These are phyloP conservation scores for Porites lobata DNA, from an alignment of 92 coral and sea anemone species.

Conservation along the genomic window DNA sequence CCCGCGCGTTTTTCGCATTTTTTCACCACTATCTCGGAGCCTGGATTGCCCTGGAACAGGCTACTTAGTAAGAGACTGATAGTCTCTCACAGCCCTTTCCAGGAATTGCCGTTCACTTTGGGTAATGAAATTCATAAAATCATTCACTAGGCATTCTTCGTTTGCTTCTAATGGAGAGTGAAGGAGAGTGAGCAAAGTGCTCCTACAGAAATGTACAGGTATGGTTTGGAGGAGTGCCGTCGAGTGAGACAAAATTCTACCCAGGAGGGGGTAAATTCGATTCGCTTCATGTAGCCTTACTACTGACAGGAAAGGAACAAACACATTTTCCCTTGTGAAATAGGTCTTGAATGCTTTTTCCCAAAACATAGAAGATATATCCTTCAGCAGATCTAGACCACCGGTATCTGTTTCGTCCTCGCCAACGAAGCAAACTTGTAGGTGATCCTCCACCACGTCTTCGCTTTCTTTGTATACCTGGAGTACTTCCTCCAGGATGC, in stretches of 20 bases:
- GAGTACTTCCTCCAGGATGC: neutral
- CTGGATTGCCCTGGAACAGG: too few relatives aligned
- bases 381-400: neutral
- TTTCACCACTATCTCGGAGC: too few relatives aligned
- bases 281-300: slow-evolving; percentile 1
- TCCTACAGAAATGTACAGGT: neutral
- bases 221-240: slow-evolving; percentile 3
- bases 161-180: slow-evolving; percentile 2
- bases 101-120: neutral
- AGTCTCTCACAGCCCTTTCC: slow-evolving; percentile 7
- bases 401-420: neutral
- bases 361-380: neutral
- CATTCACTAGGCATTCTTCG: neutral
- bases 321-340: slow-evolving; percentile 5
- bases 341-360: neutral
- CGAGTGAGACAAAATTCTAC: slow-evolving; percentile 8
- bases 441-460: slow-evolving; percentile 7
- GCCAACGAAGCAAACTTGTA: neutral
- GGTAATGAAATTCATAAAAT: slow-evolving; percentile 1
- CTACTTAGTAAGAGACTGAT: neutral
- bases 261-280: slow-evolving; percentile 11
- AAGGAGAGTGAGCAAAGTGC: neutral
- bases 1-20: too few relatives aligned
- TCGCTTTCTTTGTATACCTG: neutral
- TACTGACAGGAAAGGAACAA: neutral